phyloP scores from a whole-genome alignment of 2,797 vertebrate species.

The Eulemur rubriventer region DNA sequence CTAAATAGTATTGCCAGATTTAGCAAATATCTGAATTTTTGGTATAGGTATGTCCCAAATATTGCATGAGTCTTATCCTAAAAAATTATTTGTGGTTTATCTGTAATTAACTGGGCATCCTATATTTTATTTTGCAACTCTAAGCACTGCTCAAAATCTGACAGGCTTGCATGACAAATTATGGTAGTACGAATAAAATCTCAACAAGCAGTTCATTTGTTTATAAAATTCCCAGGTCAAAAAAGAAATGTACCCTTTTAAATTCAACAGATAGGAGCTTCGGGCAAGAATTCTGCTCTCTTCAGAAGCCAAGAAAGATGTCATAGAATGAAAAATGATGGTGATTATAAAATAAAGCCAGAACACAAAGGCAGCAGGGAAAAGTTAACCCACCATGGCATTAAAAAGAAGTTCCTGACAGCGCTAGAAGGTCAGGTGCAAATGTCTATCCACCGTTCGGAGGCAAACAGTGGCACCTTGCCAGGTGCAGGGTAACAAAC shows the following conservation, averaged over 20 bases:
- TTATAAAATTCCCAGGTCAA: background rate
- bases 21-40: background rate
- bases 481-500: constrained; percentile 55
- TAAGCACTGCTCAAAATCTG: background rate
- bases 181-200: background rate
- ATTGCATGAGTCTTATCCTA: no score
- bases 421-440: background rate
- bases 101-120: background rate
- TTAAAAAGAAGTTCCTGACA: constrained; percentile 46
- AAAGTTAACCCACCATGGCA: constrained; percentile 35
- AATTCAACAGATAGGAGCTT: background rate
- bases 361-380: constrained; percentile 31
- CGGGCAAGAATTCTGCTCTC: background rate
- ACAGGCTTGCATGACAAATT: background rate
- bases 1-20: background rate
- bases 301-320: background rate
- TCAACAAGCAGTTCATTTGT: background rate
- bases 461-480: constrained; percentile 62
- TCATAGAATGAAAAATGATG: background rate
- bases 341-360: constrained; percentile 62
- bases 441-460: constrained; percentile 66
- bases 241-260: background rate
- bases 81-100: background rate
- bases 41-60: background rate
- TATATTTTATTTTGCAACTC: background rate